Conservation (phyloP, 2,797 vertebrate species). For the Cetoscarus ocellatus region DNA sequence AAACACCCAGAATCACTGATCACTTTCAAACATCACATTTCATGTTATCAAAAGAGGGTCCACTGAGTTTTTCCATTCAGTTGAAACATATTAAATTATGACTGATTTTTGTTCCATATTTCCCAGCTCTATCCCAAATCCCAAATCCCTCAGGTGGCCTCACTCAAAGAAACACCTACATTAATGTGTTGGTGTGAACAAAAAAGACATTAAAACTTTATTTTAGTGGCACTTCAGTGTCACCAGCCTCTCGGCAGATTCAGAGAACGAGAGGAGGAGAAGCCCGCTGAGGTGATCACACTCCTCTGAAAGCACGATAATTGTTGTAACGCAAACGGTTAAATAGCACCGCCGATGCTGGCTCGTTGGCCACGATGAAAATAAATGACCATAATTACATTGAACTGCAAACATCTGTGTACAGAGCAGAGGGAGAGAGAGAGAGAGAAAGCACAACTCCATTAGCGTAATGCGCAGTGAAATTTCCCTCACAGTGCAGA, state of each 20-base stretch:
- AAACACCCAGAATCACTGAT: no score
- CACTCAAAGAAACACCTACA: constrained; percentile 1
- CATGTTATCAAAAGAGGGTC: no score
- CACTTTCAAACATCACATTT: no score
- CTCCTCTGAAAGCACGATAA: constrained; percentile 52
- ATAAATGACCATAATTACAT: constrained; percentile 87
- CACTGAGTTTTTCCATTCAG: no score
- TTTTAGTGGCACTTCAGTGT: constrained; percentile 21
- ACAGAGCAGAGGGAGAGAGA: constrained; percentile 49
- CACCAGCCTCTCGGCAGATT: neutral
- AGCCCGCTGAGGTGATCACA: constrained; percentile 25
- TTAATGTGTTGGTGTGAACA: constrained; percentile 21
- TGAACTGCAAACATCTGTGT: constrained; percentile 84
- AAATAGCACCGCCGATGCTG: constrained; percentile 60
- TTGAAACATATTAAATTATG: no score
- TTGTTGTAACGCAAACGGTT: constrained; percentile 71
- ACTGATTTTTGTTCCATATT: neutral
- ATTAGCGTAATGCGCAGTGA: constrained; percentile 87
- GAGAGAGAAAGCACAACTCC: constrained; percentile 79
- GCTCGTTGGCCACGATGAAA: constrained; percentile 76
- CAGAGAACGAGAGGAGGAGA: constrained; percentile 19
- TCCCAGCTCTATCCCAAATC: no score
- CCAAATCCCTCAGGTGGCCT: no score
- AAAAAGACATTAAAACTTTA: constrained; percentile 19
- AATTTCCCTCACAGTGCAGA: constrained; percentile 82